Conservation (phyloP, 2,888 invertebrate species). For the Liodrosophila aerea region DNA sequence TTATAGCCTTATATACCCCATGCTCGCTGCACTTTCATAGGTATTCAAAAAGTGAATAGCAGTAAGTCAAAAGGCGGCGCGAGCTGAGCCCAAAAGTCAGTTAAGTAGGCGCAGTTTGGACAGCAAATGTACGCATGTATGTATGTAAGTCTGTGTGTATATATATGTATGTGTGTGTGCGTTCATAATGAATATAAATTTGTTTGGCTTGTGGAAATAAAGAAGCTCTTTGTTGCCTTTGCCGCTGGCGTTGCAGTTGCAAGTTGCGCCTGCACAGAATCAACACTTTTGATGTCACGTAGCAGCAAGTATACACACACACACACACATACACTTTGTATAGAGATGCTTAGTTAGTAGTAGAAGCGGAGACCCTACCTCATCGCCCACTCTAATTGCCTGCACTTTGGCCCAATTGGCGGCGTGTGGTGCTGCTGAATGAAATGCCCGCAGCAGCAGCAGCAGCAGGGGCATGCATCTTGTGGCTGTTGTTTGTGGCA, state of each 20-base stretch:
- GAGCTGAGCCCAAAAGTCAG: conserved; percentile 25
- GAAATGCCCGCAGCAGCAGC: conserved; percentile 56
- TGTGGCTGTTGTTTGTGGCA: conserved; percentile 16
- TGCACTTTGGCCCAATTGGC: conserved; percentile 50
- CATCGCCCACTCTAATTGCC: conserved; percentile 44
- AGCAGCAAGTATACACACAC: conserved; percentile 22
- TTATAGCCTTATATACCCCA: neutral
- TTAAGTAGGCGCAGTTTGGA: conserved; percentile 39
- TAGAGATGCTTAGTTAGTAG: neutral
- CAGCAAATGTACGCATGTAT: too few relatives aligned
- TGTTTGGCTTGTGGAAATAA: conserved; percentile 58
- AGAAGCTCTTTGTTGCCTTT: conserved; percentile 59
- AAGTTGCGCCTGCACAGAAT: conserved; percentile 33
- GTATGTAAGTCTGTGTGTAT: too few relatives aligned
- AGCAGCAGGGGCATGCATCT: conserved; percentile 16
- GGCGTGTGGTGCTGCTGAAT: conserved; percentile 45
- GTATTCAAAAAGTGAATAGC: conserved; percentile 26
- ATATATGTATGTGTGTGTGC: conserved; percentile 23
- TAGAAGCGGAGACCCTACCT: conserved; percentile 32
- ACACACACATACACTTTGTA: neutral
- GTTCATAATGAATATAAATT: conserved; percentile 65
- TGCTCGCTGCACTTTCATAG: conserved; percentile 9
- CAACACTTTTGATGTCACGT: conserved; percentile 61
- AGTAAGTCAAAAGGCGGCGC: conserved; percentile 45
- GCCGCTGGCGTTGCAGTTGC: conserved; percentile 29